Base-by-base conservation (phyloP, 2,113 vertebrate genomes). In the Charadrius vociferus region DNA sequence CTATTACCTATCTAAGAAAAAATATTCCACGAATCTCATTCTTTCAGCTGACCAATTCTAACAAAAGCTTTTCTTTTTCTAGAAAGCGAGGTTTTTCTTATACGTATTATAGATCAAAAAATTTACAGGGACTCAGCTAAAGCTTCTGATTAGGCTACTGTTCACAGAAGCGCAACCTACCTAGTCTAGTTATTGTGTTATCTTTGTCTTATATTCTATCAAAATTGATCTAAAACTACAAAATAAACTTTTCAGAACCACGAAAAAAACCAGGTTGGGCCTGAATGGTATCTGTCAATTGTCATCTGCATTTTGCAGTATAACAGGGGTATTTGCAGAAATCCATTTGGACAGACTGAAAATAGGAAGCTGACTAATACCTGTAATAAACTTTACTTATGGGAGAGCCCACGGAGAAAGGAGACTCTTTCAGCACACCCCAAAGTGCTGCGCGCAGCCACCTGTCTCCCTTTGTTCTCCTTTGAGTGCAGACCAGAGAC, bases 231-330 rank as follows among this genome's bases (percentile, higher is more conserved):
- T 20, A 83, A 66, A 86, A 39, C 23, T 53, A 83, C 3, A 62
- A 82, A 74, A 26, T 9, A 82, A 78, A 41, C 19, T 61, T 61
- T 77, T 39, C 41, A 86, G 63, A 62, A 45, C 9, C 17, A 65
- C 0, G 0, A 62, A 43, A 52, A 49, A n/a, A 14, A 20, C 0
- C 9, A 18, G 16, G 47, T 78, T 81, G 22, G 14, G 49, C 32
- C 7, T 29, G 23, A 81, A 50, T 10, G 53, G 3, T 17, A 81
- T 14, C 56, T 82, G 21, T 4, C 59, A 81, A 90, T 56, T 62
- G 63, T 0, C 1, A 83, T 10, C 7, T 83, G 23, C 23, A 49
- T 49, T 70, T 66, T 53, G 8, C 14, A 78, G 10, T 43, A 5
- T 22, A 80, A 47, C 9, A 72, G n/a, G 24, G 80, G 4, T 45